Percentiles rank a stretch among this genome's conserved stretches.
Evolutionary conservation across 2,888 invertebrate species (phyloP).

Genomic region (Brachyopa scutellaris): DNA sequence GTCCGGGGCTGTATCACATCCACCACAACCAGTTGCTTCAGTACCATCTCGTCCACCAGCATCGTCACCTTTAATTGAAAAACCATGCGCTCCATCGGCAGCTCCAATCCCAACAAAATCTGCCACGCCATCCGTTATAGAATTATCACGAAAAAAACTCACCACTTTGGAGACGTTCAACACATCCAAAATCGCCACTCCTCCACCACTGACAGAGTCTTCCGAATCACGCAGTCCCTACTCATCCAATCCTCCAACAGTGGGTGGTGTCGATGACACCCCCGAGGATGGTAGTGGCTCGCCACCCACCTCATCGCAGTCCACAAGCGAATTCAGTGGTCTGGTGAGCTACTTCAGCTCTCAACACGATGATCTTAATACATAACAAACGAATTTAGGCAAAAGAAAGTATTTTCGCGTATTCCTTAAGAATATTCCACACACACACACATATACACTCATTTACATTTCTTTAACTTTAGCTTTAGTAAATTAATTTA

Average conservation of each 20-base stretch:
- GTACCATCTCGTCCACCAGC: slow-evolving; percentile 76
- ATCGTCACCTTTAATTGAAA: slow-evolving; percentile 67
- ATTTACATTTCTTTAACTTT: slow-evolving; percentile 41
- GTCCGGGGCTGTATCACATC: slow-evolving; percentile 76
- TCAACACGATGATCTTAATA: slow-evolving; percentile 93
- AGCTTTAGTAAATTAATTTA: slow-evolving; percentile 69
- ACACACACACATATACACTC: slow-evolving; percentile 33
- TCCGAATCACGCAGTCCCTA: slow-evolving; percentile 77
- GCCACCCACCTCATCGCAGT: slow-evolving; percentile 75
- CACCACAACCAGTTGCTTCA: slow-evolving; percentile 73
- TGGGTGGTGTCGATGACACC: slow-evolving; percentile 68
- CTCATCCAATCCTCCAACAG: slow-evolving; percentile 66
- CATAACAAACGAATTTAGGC: slow-evolving; percentile 83
- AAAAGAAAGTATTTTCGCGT: slow-evolving; percentile 74
- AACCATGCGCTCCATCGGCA: slow-evolving; percentile 67
- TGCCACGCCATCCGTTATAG: slow-evolving; percentile 75
- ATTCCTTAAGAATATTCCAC: slow-evolving; percentile 49
- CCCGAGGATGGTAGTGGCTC: slow-evolving; percentile 69
- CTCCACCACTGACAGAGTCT: slow-evolving; percentile 75
- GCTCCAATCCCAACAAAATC: slow-evolving; percentile 76
- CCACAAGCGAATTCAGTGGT: slow-evolving; percentile 91
- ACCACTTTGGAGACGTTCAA: slow-evolving; percentile 80
- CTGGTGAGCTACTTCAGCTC: slow-evolving; percentile 96
- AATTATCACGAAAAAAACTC: slow-evolving; percentile 78
- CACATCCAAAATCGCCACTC: slow-evolving; percentile 68